Evolutionary conservation across 2,888 invertebrate species (phyloP).

Genomic region (Lampropteryx suffumata): DNA sequence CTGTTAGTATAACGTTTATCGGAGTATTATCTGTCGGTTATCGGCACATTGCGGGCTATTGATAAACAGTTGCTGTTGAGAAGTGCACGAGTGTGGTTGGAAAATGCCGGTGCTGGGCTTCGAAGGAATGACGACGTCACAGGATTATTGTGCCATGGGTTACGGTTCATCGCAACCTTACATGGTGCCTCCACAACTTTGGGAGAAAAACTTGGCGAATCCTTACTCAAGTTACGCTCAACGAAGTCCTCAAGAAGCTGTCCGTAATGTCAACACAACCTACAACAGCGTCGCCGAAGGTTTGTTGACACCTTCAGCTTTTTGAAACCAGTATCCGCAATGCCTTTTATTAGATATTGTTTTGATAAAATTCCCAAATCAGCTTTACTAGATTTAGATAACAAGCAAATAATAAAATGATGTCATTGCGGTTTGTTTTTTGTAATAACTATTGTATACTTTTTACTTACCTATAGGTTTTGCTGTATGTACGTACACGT

Average conservation of each 20-base stretch:
- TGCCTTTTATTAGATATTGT: not conserved
- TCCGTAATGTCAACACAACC: conserved; percentile 6
- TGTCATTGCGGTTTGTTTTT: conserved; percentile 26
- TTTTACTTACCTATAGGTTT: too few species aligned
- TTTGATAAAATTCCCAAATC: not conserved
- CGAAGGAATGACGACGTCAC: conserved; percentile 65
- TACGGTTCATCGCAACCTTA: conserved; percentile 57
- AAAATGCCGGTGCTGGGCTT: conserved; percentile 74
- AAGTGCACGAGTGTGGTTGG: conserved; percentile 46
- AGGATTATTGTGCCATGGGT: conserved; percentile 64
- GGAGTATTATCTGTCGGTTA: conserved; percentile 42
- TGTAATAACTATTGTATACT: conserved; percentile 6
- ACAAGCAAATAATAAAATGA: conserved; percentile 20
- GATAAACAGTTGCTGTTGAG: conserved; percentile 51
- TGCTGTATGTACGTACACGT: not conserved
- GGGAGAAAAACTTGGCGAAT: conserved; percentile 61
- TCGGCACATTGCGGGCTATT: conserved; percentile 40
- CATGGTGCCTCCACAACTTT: conserved; percentile 51
- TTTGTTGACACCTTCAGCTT: conserved; percentile 44
- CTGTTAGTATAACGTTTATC: conserved; percentile 52
- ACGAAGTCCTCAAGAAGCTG: conserved; percentile 44
- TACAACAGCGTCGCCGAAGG: conserved; percentile 42
- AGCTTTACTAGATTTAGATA: conserved; percentile 10
- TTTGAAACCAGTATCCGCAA: conserved; percentile 6
- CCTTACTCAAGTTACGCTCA: conserved; percentile 51